Conservation (phyloP, 1,140 invertebrate species). For the Eufriesea mexicana region DNA sequence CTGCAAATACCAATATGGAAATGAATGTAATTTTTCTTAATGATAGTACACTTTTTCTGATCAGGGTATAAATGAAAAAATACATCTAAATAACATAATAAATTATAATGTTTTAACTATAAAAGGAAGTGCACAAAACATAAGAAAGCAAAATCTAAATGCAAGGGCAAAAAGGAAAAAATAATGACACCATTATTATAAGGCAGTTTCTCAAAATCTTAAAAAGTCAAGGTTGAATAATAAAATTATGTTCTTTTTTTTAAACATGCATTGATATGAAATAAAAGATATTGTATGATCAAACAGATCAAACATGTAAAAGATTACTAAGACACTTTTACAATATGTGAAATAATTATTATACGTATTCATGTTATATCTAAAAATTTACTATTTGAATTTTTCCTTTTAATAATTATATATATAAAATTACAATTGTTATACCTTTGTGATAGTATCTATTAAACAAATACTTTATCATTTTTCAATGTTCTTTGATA, state of each 20-base stretch:
- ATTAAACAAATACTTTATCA: constrained; percentile 35
- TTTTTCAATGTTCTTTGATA: constrained; percentile 17
- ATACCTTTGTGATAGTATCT: constrained; percentile 26
- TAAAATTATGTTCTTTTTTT: constrained; percentile 26
- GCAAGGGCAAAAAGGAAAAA: constrained; percentile 16
- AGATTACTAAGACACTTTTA: constrained; percentile 24
- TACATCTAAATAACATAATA: not conserved
- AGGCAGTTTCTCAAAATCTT: not conserved
- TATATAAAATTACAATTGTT: constrained; percentile 32
- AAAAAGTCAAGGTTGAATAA: constrained; percentile 31
- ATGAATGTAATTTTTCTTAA: constrained; percentile 30
- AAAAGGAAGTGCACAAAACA: not conserved
- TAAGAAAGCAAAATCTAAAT: constrained; percentile 52
- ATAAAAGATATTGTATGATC: too few relatives aligned
- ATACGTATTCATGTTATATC: constrained; percentile 28
- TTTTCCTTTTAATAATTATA: constrained; percentile 18
- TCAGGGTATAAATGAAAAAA: constrained; percentile 4
- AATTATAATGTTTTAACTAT: not conserved
- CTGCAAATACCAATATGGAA: constrained; percentile 57
- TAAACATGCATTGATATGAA: constrained; percentile 36
- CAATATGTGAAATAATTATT: constrained; percentile 30
- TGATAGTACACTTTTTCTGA: not conserved
- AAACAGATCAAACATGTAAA: constrained; percentile 42
- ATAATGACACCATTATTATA: constrained; percentile 27
- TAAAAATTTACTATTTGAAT: not conserved